Evolutionary conservation across 2,113 vertebrate genomes (phyloP).

Genomic region (Sarotherodon lohbergeri): DNA sequence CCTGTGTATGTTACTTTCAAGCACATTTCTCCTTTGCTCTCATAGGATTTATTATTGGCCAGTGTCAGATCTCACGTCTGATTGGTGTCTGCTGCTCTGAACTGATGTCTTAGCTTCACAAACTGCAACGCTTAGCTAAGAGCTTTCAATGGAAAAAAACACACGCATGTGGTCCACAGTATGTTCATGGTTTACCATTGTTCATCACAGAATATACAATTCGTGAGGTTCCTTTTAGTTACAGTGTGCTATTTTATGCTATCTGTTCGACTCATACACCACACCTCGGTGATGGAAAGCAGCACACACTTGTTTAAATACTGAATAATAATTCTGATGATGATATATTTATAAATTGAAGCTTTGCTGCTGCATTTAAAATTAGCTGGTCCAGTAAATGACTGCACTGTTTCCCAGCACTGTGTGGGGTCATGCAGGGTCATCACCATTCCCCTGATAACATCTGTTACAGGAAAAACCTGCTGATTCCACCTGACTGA

Average conservation of each 20-base stretch:
- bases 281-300: not conserved
- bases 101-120: not conserved
- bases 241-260: not conserved
- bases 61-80: not conserved
- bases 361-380: not conserved
- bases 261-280: not conserved
- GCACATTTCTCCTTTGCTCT: not conserved
- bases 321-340: not conserved
- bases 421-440: not conserved
- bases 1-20: not conserved
- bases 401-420: not conserved
- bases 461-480: conserved; percentile 19
- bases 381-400: not conserved
- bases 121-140: not conserved
- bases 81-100: not conserved
- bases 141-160: not conserved
- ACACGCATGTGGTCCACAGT: not conserved
- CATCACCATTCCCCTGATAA: conserved; percentile 1
- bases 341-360: not conserved
- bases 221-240: not conserved
- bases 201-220: not conserved
- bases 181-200: not conserved
- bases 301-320: not conserved
- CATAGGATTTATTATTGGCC: not conserved
- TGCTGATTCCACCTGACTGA: not conserved